phyloP scores from a whole-genome alignment of 2,797 vertebrate species.

The Pampus argenteus region DNA sequence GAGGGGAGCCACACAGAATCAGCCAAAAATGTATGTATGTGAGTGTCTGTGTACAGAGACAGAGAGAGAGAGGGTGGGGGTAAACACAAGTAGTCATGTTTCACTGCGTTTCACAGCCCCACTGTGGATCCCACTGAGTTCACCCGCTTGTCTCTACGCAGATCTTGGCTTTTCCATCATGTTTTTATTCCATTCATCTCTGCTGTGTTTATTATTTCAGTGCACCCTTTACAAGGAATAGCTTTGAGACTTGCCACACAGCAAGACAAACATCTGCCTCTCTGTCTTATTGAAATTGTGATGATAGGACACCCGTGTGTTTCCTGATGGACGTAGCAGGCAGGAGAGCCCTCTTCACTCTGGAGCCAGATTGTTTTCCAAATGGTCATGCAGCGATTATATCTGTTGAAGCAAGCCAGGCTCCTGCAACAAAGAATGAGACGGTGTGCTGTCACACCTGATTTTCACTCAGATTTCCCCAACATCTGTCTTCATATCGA shows the following conservation, averaged over 20 bases:
- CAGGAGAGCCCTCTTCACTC: conserved; percentile 5
- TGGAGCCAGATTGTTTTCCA: conserved; percentile 26
- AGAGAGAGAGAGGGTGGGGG: conserved; percentile 30
- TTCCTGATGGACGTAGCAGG: conserved; percentile 30
- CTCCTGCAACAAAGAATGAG: background rate
- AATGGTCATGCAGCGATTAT: conserved; percentile 3
- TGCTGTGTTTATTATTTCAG: conserved; percentile 29
- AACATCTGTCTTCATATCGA: conserved; percentile 23
- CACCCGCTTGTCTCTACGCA: conserved; percentile 5
- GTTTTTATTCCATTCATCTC: conserved; percentile 35
- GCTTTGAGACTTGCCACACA: background rate
- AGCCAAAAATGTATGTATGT: conserved; percentile 28
- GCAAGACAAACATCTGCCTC: conserved; percentile 3
- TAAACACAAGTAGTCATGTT: conserved; percentile 66
- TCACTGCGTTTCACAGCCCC: conserved; percentile 51
- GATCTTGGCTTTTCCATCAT: conserved; percentile 7
- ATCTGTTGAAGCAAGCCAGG: conserved; percentile 12
- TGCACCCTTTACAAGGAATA: background rate
- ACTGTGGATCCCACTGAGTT: conserved; percentile 47
- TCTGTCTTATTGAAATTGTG: conserved; percentile 2
- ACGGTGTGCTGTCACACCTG: background rate
- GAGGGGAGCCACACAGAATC: conserved; percentile 71
- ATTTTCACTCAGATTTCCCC: conserved; percentile 18
- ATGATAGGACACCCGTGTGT: conserved; percentile 31
- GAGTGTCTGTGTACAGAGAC: conserved; percentile 19